Conservation (phyloP, 2,888 invertebrate genomes). For the Rotaria socialis region DNA sequence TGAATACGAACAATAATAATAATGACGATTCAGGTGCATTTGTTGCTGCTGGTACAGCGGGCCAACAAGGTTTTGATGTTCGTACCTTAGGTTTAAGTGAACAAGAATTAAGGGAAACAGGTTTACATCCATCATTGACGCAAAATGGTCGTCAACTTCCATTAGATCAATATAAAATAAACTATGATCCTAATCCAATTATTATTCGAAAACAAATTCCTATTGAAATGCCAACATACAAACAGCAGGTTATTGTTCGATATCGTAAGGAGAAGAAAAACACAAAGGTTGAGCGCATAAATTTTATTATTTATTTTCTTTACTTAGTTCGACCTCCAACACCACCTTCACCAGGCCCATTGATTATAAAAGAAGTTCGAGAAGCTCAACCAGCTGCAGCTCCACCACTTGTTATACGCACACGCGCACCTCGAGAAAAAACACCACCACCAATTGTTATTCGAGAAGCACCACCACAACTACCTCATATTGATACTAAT, state of each 20-base stretch:
- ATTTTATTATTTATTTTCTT: neutral
- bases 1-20: neutral
- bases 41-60: constrained; percentile 29
- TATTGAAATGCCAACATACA: neutral
- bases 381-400: neutral
- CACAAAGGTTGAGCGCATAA: neutral
- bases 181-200: constrained; percentile 38
- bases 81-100: constrained; percentile 27
- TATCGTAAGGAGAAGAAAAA: neutral
- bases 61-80: constrained; percentile 3
- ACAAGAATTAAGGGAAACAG: neutral
- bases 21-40: constrained; percentile 14
- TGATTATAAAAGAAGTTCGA: constrained; percentile 24
- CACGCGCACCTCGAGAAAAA: constrained; percentile 25
- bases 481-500: neutral
- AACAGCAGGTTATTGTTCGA: constrained; percentile 35
- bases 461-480: neutral
- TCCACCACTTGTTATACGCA: constrained; percentile 34
- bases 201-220: constrained; percentile 35
- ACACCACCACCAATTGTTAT: constrained; percentile 20
- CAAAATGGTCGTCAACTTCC: neutral
- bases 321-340: constrained; percentile 17
- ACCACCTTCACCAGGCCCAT: constrained; percentile 32
- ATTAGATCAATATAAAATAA: constrained; percentile 37
- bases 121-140: constrained; percentile 5